phyloP scores from a whole-genome alignment of 2,888 invertebrate genomes.

The Athalia rosae region DNA sequence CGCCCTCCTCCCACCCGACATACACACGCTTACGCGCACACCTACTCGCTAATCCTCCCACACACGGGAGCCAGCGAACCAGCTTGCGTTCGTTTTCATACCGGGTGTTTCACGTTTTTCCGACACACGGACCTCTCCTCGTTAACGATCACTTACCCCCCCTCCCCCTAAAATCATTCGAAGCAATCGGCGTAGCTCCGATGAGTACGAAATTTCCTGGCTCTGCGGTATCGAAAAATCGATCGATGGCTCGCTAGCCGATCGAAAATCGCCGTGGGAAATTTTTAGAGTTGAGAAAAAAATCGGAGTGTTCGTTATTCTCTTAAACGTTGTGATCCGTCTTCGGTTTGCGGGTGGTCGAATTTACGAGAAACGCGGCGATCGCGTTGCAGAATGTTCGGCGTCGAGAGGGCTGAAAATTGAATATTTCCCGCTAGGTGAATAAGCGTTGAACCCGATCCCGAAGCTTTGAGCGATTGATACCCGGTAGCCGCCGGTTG shows the following conservation, averaged over 20 bases:
- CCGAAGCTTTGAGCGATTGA: constrained; percentile 23
- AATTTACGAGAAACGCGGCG: too few species aligned
- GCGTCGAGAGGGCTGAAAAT: neutral
- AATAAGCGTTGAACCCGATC: neutral
- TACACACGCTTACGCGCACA: constrained; percentile 13
- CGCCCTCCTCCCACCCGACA: constrained; percentile 49
- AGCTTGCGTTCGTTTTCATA: constrained; percentile 19
- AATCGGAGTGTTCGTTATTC: too few species aligned
- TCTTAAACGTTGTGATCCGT: too few species aligned
- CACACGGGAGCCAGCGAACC: constrained; percentile 30
- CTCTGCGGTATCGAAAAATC: too few species aligned
- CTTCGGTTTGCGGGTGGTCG: too few species aligned
- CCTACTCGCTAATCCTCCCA: constrained; percentile 41
- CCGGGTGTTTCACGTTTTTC: constrained; percentile 75
- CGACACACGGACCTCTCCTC: neutral
- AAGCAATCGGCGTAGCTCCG: too few species aligned
- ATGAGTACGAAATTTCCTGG: too few species aligned
- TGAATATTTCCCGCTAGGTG: neutral
- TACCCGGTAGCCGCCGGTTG: constrained; percentile 19
- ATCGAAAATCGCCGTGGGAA: too few species aligned
- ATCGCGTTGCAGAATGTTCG: too few species aligned
- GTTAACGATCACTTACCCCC: neutral
- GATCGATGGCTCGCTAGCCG: too few species aligned
- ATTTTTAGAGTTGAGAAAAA: too few species aligned
- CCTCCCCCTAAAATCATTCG: neutral